These are phyloP conservation scores for Drosophila prosaltans DNA, from an alignment of 1,140 invertebrate species.

Conservation along the genomic window DNA sequence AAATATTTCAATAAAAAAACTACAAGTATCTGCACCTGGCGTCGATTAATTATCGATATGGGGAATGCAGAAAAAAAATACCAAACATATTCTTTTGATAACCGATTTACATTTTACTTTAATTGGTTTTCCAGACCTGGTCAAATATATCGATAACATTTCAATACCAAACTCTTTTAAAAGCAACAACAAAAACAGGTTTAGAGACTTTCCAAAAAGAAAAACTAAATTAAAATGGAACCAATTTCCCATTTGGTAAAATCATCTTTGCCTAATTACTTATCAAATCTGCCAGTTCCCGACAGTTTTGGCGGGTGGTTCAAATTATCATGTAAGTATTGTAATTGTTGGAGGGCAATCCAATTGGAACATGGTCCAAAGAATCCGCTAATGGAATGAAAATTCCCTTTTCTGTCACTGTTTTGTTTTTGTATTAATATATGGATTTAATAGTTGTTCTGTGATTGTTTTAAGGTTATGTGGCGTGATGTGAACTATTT, in stretches of 20 bases:
- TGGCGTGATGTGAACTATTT: constrained; percentile 4
- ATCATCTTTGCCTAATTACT: constrained; percentile 90
- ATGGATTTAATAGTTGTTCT: not conserved
- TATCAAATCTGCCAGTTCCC: constrained; percentile 90
- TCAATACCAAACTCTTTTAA: constrained; percentile 12
- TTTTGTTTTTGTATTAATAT: too few species aligned
- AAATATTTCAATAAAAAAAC: not conserved
- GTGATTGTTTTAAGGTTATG: not conserved
- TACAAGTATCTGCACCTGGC: not conserved
- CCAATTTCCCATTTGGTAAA: constrained; percentile 89
- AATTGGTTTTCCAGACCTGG: not conserved
- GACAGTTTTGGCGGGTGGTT: constrained; percentile 91
- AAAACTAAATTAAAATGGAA: constrained; percentile 85
- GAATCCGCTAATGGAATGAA: constrained; percentile 27
- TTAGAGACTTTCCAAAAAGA: constrained; percentile 15
- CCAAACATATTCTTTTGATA: too few species aligned
- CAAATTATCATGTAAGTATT: constrained; percentile 87
- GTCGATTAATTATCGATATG: not conserved
- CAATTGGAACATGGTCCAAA: constrained; percentile 45
- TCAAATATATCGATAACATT: constrained; percentile 12
- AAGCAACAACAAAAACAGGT: constrained; percentile 48
- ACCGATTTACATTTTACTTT: too few species aligned
- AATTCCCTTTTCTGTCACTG: not conserved
- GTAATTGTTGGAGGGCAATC: constrained; percentile 4
- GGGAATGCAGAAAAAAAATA: not conserved